Conservation (phyloP, 2,888 invertebrate genomes). For the Drosophila testacea region DNA sequence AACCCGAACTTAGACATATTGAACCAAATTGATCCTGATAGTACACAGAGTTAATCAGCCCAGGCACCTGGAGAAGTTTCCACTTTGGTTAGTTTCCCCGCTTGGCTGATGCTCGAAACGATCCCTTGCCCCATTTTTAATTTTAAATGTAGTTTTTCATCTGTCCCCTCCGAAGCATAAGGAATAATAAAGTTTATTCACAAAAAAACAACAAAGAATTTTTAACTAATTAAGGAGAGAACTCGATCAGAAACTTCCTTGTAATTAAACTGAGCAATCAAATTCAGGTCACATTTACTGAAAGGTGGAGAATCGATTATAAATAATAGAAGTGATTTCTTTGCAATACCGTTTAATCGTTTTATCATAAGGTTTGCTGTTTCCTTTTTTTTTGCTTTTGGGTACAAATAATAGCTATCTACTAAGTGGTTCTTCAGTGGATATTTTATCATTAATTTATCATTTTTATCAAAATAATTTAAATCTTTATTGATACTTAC, state of each 20-base stretch:
- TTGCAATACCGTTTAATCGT: not conserved
- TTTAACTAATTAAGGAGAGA: not conserved
- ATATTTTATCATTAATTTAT: too few species aligned
- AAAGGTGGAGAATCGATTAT: not conserved
- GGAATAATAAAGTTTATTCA: conserved; percentile 76
- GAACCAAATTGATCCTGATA: conserved; percentile 80
- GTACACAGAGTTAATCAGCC: conserved; percentile 54
- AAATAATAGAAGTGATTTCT: not conserved
- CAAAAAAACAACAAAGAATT: conserved; percentile 30
- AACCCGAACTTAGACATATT: conserved; percentile 60
- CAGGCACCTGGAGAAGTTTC: conserved; percentile 18
- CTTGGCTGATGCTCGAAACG: conserved; percentile 30
- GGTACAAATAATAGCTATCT: too few species aligned
- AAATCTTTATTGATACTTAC: too few species aligned
- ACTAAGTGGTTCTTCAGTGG: too few species aligned
- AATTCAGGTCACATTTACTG: too few species aligned
- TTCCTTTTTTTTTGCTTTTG: too few species aligned
- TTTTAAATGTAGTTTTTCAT: conserved; percentile 29
- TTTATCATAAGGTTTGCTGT: too few species aligned
- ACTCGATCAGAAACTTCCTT: too few species aligned
- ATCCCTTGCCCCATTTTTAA: conserved; percentile 27
- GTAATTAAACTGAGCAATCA: too few species aligned
- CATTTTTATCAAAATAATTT: too few species aligned
- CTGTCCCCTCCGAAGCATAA: conserved; percentile 55
- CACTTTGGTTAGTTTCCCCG: conserved; percentile 18